Conservation (phyloP, 2,888 invertebrate species). For the Phalera bucephala region DNA sequence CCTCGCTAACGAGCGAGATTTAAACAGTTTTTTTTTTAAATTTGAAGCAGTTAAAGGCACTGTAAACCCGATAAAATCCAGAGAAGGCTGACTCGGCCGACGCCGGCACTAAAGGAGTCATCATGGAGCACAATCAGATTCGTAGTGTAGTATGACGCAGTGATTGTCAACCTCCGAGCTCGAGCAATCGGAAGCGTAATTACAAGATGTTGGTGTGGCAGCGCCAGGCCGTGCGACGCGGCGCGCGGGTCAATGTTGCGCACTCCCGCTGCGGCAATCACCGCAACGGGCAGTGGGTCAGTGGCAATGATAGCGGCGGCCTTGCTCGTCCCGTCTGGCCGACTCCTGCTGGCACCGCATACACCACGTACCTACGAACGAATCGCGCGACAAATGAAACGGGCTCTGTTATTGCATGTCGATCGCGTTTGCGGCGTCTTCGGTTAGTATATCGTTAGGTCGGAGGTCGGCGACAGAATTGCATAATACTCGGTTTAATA, state of each 20-base stretch:
- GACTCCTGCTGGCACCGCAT: not conserved
- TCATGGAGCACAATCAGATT: not conserved
- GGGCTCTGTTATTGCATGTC: no score
- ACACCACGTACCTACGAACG: not conserved
- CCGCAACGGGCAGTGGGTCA: slow-evolving; percentile 3
- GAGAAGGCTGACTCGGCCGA: not conserved
- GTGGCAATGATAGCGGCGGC: slow-evolving; percentile 4
- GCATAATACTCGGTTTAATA: not conserved
- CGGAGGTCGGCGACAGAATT: not conserved
- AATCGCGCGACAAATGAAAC: not conserved
- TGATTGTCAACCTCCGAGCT: not conserved
- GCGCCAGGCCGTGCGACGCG: no score
- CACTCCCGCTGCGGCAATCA: slow-evolving; percentile 2
- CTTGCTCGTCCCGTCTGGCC: not conserved
- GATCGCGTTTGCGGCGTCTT: not conserved
- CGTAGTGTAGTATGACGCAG: not conserved
- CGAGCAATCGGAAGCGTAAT: not conserved
- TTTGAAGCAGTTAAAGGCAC: no score
- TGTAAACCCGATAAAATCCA: not conserved
- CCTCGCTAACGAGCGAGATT: no score
- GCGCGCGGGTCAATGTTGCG: not conserved
- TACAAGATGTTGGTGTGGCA: no score
- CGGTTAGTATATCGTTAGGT: not conserved
- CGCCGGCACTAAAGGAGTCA: not conserved
- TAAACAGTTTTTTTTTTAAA: no score